phyloP scores from a whole-genome alignment of 37 sponge, comb jelly and placozoan genomes.

The Aplysina aerophoba region DNA sequence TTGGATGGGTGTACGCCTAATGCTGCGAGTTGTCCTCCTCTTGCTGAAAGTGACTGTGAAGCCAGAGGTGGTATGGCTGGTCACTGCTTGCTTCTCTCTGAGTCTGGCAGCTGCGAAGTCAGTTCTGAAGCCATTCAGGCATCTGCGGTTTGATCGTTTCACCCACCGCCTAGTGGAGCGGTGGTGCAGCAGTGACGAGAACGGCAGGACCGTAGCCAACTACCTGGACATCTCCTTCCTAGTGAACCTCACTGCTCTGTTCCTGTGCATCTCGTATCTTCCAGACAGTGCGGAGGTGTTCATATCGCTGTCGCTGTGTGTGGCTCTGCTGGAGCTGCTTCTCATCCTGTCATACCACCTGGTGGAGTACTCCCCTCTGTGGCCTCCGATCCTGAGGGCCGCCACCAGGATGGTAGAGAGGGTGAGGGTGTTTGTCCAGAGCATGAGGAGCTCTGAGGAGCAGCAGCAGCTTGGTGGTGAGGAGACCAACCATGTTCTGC shows the following conservation, averaged over 20 bases:
- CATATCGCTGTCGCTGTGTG: neutral
- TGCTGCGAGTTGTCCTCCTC: slow-evolving; percentile 38
- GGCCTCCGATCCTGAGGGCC: neutral
- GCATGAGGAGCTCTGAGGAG: neutral
- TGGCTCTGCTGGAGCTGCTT: neutral
- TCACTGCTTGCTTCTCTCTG: slow-evolving; percentile 1
- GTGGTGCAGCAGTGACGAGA: neutral
- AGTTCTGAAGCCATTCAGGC: neutral
- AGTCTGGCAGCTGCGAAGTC: neutral
- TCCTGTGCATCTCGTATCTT: neutral
- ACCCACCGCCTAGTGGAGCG: neutral
- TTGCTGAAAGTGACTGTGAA: neutral
- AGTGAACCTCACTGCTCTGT: slow-evolving; percentile 20
- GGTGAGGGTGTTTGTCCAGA: neutral
- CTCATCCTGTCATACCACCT: neutral
- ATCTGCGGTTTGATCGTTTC: neutral
- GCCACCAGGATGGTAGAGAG: neutral
- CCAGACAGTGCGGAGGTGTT: slow-evolving; percentile 8
- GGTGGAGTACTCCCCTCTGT: neutral
- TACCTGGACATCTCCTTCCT: slow-evolving; percentile 13
- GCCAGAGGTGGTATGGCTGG: neutral
- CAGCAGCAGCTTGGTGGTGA: neutral
- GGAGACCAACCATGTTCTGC: neutral
- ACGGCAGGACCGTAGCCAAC: slow-evolving; percentile 13
- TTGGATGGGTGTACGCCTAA: slow-evolving; percentile 62